A percentile compares a stretch with the other conserved stretches of the same genome.
phyloP scores from a whole-genome alignment of 2,797 vertebrate species.

The Rhinichthys osculus region DNA sequence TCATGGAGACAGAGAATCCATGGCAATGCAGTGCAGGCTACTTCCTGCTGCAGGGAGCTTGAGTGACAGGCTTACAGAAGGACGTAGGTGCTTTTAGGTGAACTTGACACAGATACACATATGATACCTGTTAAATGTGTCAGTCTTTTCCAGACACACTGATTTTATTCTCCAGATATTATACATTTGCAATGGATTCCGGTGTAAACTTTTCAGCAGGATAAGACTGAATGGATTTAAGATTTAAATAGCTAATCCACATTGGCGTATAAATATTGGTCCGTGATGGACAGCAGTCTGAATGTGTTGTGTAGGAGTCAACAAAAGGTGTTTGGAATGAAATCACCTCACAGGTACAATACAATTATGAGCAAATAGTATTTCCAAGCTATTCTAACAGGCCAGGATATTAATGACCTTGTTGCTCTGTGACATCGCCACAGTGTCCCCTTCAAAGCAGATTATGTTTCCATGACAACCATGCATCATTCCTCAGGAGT shows the following conservation, averaged over 20 bases:
- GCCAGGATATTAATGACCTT: conserved; percentile 50
- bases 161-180: not conserved
- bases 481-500: conserved; percentile 59
- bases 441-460: conserved; percentile 52
- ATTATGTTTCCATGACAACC: conserved; percentile 65
- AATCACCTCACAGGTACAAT: conserved; percentile 23
- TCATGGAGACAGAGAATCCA: conserved; percentile 65
- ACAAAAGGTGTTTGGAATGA: conserved; percentile 16
- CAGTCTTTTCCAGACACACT: not conserved
- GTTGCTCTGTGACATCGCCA: conserved; percentile 47
- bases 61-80: conserved; percentile 43
- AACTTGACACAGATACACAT: conserved; percentile 25
- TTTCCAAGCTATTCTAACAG: conserved; percentile 36
- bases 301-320: not conserved
- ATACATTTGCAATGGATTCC: not conserved
- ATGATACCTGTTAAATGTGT: not conserved
- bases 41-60: conserved; percentile 60
- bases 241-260: not conserved
- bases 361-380: conserved; percentile 35
- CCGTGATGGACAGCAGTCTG: not conserved
- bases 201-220: not conserved
- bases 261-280: not conserved
- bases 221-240: not conserved
- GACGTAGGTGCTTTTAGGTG: conserved; percentile 34
- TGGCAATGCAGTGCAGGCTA: conserved; percentile 57